phyloP scores from a whole-genome alignment of 2,113 vertebrate genomes.

The Fregata magnificens region DNA sequence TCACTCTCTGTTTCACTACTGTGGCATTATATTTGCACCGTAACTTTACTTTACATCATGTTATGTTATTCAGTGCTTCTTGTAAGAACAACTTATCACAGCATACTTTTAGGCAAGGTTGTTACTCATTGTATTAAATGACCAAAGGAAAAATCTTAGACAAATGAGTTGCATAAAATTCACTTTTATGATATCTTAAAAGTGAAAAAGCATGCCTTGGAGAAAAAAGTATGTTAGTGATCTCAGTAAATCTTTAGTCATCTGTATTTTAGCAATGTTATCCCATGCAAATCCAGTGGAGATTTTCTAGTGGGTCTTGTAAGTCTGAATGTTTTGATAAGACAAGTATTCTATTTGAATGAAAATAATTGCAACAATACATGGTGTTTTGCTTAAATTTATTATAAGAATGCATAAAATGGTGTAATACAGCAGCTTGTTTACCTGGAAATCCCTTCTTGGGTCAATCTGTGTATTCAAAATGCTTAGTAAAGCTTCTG shows the following conservation, averaged over 20 bases:
- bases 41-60: background rate
- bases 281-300: background rate
- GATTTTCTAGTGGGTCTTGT: background rate
- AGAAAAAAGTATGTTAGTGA: background rate
- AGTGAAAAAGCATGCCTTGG: background rate
- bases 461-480: background rate
- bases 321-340: background rate
- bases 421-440: background rate
- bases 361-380: background rate
- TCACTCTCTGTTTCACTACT: background rate
- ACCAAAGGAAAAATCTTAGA: background rate
- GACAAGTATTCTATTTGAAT: background rate
- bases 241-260: background rate
- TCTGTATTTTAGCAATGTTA: background rate
- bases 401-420: background rate
- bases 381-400: background rate
- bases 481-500: background rate
- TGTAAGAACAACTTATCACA: background rate
- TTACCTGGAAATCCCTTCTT: background rate
- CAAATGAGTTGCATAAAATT: background rate
- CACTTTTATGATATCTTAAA: background rate
- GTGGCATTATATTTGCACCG: fast-evolving
- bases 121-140: background rate
- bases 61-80: background rate
- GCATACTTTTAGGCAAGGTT: background rate